These are phyloP conservation scores for Esox masquinongy DNA, from an alignment of 2,797 vertebrate species.

Conservation along the genomic window DNA sequence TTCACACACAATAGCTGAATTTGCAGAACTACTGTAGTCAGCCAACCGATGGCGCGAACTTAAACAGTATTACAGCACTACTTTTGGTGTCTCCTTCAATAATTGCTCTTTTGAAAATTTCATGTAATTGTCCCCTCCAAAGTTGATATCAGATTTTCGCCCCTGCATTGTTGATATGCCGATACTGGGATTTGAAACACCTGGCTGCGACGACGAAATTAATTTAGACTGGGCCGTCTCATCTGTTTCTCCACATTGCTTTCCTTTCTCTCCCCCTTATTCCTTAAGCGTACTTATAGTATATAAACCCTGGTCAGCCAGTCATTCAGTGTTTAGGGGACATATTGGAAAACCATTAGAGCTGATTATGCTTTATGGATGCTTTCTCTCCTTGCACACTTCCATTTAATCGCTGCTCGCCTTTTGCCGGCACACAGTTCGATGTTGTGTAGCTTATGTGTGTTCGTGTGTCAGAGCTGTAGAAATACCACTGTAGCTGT, in stretches of 20 bases:
- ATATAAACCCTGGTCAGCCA: conserved; percentile 48
- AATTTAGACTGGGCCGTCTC: background rate
- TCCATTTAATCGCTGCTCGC: conserved; percentile 63
- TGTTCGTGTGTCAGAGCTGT: conserved; percentile 20
- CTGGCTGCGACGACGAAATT: background rate
- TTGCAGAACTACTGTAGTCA: no score
- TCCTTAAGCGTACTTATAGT: conserved; percentile 3
- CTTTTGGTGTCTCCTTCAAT: no score
- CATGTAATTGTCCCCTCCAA: no score
- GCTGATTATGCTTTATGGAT: conserved; percentile 73
- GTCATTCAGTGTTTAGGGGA: conserved; percentile 62
- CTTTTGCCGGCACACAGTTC: background rate
- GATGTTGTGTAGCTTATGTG: conserved; percentile 10
- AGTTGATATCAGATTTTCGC: no score
- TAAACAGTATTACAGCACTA: no score
- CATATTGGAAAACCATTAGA: conserved; percentile 76
- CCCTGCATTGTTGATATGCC: no score
- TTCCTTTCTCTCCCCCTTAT: background rate
- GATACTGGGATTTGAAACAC: background rate
- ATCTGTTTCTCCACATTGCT: background rate
- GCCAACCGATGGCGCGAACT: no score
- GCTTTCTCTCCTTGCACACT: conserved; percentile 49
- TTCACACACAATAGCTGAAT: no score
- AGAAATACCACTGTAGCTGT: background rate
- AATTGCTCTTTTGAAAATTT: no score